Base-by-base conservation (phyloP, 2,113 vertebrate genomes). In the Anthoscopus minutus region DNA sequence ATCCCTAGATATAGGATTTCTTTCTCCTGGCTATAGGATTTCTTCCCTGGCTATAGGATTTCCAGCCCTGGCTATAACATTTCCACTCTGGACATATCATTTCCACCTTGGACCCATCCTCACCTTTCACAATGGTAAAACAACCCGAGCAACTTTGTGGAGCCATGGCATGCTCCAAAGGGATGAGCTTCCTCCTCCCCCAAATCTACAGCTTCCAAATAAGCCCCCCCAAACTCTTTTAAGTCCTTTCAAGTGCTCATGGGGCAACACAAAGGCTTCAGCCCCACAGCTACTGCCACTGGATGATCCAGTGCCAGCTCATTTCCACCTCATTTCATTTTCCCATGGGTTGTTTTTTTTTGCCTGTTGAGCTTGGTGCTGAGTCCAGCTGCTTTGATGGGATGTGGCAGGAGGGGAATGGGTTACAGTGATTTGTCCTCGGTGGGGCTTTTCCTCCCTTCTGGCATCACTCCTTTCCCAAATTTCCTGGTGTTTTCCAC, bases 131-230 rank as follows among this genome's bases (percentile, higher is more conserved):
- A 3, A 5, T 0, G 5, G 53, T 42, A 67, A 94, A 95, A 80
- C 87, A 76, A 74, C 51, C 60, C 0, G 4, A 91, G n/a, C 22
- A 89, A 91, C 88, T 93, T 84, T 0, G 4, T 38, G 9, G 71
- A 62, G n/a, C 66, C 1, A 0, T 10, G 45, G 21, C 50, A 30
- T 0, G 0, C 60, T 73, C 50, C 3, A 2, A 17, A 0, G 2
- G 83, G 70, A 81, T 25, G 47, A 82, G 24, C 64, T 61, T 54
- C 42, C 37, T 37, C 18, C 25, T 7, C 23, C 19, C 14, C 13
- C 3, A 15, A 33, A 33, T 2, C 48, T 20, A 17, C 57, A 69
- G 30, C 40, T 78, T 60, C 56, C 61, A 77, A 72, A 89, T 27
- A 56, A 20, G 8, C 19, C 44, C 28, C 61, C 24, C 20, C 12